phyloP scores from a whole-genome alignment of 2,797 vertebrate genomes.

The Tokudaia tokunoshimensis region DNA sequence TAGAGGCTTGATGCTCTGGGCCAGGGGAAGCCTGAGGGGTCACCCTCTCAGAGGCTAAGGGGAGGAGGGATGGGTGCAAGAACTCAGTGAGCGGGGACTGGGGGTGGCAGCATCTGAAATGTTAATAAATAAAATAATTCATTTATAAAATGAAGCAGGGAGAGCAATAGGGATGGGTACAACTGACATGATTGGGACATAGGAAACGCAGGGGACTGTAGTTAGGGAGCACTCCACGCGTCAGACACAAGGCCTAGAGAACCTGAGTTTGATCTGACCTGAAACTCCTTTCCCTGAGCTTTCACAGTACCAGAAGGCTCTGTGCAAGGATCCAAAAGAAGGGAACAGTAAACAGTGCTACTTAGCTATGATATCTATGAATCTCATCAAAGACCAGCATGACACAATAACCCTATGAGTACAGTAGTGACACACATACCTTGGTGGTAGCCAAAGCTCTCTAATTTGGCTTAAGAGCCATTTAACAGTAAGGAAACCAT shows the following conservation, averaged over 20 bases:
- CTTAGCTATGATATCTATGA: neutral
- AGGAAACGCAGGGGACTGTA: neutral
- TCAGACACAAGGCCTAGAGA: neutral
- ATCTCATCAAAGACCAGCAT: neutral
- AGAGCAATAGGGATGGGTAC: neutral
- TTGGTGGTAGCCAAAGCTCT: neutral
- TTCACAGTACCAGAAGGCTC: neutral
- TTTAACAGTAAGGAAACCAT: neutral
- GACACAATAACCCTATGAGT: neutral
- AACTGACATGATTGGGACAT: neutral
- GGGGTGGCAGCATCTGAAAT: too few relatives aligned
- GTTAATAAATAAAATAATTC: too few relatives aligned
- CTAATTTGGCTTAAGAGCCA: neutral
- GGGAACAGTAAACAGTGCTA: too few relatives aligned
- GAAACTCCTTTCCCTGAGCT: neutral
- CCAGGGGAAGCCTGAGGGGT: too few relatives aligned
- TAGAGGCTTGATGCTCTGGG: too few relatives aligned
- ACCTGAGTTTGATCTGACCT: neutral
- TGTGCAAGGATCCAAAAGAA: neutral
- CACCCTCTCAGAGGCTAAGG: too few relatives aligned
- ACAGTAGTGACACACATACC: too few relatives aligned
- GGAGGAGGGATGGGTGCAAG: too few relatives aligned
- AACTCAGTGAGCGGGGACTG: too few relatives aligned
- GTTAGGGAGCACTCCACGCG: too few relatives aligned
- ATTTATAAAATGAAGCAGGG: too few relatives aligned